These are phyloP conservation scores for Merluccius polli DNA, from an alignment of 2,797 vertebrate genomes.

Conservation along the genomic window DNA sequence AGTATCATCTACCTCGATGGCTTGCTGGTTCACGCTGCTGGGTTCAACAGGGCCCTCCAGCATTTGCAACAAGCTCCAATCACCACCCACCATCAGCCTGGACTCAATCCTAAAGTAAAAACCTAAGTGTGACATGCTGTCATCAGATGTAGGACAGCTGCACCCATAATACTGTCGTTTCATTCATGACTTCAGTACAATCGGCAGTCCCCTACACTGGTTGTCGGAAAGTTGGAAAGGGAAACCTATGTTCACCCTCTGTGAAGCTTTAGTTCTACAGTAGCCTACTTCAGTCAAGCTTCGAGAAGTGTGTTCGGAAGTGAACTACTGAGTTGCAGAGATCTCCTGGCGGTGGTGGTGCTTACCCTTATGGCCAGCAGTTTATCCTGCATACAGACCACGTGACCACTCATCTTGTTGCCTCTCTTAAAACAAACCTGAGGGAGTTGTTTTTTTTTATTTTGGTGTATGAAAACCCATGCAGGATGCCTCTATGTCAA, in stretches of 20 bases:
- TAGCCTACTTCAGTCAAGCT: not conserved
- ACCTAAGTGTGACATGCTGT: not conserved
- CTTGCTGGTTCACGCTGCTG: not conserved
- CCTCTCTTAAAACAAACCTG: not conserved
- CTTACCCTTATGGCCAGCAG: not conserved
- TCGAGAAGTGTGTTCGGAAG: not conserved
- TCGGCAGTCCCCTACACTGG: not conserved
- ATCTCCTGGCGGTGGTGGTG: not conserved
- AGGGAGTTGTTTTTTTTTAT: not conserved
- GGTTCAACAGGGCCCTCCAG: slow-evolving; percentile 28
- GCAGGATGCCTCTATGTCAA: not conserved
- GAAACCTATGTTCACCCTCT: not conserved
- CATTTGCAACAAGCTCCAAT: slow-evolving; percentile 10
- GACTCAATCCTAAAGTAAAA: not conserved
- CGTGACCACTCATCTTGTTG: not conserved
- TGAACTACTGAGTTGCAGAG: not conserved
- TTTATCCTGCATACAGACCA: not conserved
- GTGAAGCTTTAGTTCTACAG: not conserved
- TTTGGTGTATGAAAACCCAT: not conserved
- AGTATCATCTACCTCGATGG: not conserved
- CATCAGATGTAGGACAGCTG: not conserved
- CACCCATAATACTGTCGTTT: not conserved
- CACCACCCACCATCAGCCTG: not conserved
- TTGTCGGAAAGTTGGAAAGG: not conserved
- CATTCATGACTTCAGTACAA: not conserved